These are phyloP conservation scores for Caenorhabditis latens DNA, from an alignment of 1,140 invertebrate genomes.

Conservation along the genomic window DNA sequence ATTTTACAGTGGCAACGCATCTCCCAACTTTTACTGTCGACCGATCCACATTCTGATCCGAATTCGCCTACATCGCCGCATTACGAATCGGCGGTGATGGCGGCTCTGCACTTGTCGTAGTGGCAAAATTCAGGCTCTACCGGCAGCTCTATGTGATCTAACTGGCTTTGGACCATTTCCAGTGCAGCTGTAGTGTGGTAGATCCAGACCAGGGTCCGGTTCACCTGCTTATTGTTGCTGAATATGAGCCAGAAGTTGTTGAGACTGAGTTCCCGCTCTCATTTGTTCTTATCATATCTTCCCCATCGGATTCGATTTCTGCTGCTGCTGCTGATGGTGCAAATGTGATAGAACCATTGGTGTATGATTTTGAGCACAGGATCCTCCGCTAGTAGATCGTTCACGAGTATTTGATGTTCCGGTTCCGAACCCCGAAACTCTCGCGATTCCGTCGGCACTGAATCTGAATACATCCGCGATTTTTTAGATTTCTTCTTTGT, in stretches of 20 bases:
- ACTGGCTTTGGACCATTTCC: neutral
- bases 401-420: neutral
- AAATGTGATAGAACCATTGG: neutral
- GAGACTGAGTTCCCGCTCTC: too few species aligned
- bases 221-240: neutral
- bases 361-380: too few species aligned
- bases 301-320: neutral
- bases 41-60: slow-evolving; percentile 3
- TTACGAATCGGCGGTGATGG: neutral
- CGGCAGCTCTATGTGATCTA: neutral
- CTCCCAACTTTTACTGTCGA: neutral
- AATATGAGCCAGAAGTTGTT: neutral
- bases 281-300: neutral
- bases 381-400: neutral
- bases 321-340: neutral
- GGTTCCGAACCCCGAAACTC: neutral
- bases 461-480: neutral
- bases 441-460: neutral
- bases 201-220: neutral
- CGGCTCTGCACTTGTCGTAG: neutral
- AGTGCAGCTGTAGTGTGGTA: neutral
- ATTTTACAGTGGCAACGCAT: slow-evolving; percentile 35
- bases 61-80: neutral
- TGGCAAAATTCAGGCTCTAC: neutral
- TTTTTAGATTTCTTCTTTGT: slow-evolving; percentile 15